Evolutionary conservation across 2,113 vertebrate genomes (phyloP), one percentile per base, ranked within the genome.

Genomic region (Indicator indicator): DNA sequence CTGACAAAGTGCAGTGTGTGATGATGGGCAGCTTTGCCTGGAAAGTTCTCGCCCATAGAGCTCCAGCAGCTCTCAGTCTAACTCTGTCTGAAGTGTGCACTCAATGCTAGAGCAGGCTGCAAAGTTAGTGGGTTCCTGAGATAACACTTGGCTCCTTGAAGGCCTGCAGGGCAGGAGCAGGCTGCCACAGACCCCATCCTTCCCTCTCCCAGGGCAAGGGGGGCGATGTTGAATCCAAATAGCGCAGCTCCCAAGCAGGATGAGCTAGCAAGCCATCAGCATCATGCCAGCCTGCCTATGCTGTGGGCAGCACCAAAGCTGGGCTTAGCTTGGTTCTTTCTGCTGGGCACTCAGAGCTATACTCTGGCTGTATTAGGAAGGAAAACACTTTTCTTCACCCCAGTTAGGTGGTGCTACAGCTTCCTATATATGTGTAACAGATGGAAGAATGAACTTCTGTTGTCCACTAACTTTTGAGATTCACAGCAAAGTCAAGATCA

Each of bases 1-100:
- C 81, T 95, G 94, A 93, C 86, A 84, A 90, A 95, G 65, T 78
- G 74, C 94, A 95, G 94, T 8, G 81, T 54, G 50, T 9, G n/a
- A 76, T 33, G 94, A 90, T 0, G 6, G 86, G 79, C 85, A 78
- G 76, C 86, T 87, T 63, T 2, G 70, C 86, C 67, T 93, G 89
- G 63, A 96, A 90, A 92, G 36, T 89, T 79, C 68, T 94, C 40
- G 4, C 30, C 65, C 80, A 75, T 1, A 0, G 38, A 86, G 62
- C 27, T 42, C 44, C 21, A 5, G 68, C 65, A 79, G 77, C 73
- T 69, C 36, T 50, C 62, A 76, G 30, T 58, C 33, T 65, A 76
- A 56, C 20, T 40, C 70, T 0, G 0, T 62, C 77, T 50, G 59
- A 89, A 27, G 44, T 9, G 3, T 52, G 58, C 3, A 8, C 69